Percentiles rank a stretch among this genome's conserved stretches.
Conservation (phyloP, 2,113 vertebrate genomes). For the Istiophorus platypterus region DNA sequence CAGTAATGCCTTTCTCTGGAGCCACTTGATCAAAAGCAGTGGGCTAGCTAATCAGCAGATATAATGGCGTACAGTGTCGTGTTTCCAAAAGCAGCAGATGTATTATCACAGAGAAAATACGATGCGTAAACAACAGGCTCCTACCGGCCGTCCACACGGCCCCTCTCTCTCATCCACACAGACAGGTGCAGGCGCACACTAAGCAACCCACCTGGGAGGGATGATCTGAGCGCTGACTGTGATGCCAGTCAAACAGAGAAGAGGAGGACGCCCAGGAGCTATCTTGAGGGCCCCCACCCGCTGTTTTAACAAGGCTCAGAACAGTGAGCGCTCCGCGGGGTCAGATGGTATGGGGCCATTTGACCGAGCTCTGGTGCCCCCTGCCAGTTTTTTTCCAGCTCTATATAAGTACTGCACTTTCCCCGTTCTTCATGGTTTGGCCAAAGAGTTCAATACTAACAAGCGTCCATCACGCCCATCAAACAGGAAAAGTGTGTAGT, state of each 20-base stretch:
- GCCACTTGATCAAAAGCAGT: constrained; percentile 70
- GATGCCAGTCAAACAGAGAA: constrained; percentile 27
- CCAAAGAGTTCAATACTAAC: background rate
- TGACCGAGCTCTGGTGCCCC: constrained; percentile 24
- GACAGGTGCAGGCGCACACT: background rate
- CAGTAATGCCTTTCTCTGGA: constrained; percentile 51
- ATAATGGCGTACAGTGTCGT: constrained; percentile 43
- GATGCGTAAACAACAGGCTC: constrained; percentile 52
- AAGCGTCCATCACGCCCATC: background rate
- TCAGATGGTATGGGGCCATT: constrained; percentile 49
- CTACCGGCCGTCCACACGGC: background rate
- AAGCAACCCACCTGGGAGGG: constrained; percentile 29
- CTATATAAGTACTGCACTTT: constrained; percentile 19
- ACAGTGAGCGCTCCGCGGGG: constrained; percentile 56
- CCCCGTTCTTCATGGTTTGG: background rate
- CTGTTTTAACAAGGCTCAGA: constrained; percentile 67
- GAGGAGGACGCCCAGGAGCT: constrained; percentile 36
- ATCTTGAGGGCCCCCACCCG: constrained; percentile 44
- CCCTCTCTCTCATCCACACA: background rate
- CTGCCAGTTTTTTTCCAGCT: constrained; percentile 44
- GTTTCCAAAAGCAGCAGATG: constrained; percentile 58
- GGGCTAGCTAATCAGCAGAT: constrained; percentile 66
- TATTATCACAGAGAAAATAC: constrained; percentile 51
- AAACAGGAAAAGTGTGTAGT: background rate
- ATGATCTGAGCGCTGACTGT: constrained; percentile 27